These are phyloP conservation scores for Cassiopea andromeda DNA, from an alignment of 30 jellyfish, hydroid and myxozoan genomes.

Conservation along the genomic window DNA sequence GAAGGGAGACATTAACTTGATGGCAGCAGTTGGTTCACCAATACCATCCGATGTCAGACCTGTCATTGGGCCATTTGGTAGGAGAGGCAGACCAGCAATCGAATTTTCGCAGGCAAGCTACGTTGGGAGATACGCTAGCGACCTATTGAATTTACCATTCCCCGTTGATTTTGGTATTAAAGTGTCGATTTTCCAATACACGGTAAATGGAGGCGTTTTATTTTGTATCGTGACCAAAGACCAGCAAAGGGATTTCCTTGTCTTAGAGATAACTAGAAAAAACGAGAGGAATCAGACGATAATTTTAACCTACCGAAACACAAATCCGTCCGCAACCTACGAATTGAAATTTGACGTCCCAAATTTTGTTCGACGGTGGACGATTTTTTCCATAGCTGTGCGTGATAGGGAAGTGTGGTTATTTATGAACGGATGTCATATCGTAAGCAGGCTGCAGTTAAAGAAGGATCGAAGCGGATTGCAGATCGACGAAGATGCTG, in stretches of 20 bases:
- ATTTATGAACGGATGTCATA: constrained; percentile 80
- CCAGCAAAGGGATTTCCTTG: constrained; percentile 61
- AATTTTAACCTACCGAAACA: constrained; percentile 53
- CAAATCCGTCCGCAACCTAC: constrained; percentile 42
- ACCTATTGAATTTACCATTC: constrained; percentile 73
- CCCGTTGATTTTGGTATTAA: constrained; percentile 79
- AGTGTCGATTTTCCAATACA: constrained; percentile 54
- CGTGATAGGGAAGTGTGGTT: constrained; percentile 57
- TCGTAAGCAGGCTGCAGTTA: constrained; percentile 46
- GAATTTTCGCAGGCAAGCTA: constrained; percentile 81
- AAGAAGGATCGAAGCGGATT: constrained; percentile 31
- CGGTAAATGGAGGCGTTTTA: constrained; percentile 75
- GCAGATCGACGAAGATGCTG: constrained; percentile 59
- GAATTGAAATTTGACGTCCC: constrained; percentile 70
- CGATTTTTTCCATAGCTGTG: constrained; percentile 75
- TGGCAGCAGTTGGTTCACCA: constrained; percentile 96
- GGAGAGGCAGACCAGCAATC: constrained; percentile 83
- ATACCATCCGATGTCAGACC: constrained; percentile 81
- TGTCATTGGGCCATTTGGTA: constrained; percentile 89
- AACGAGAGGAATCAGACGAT: constrained; percentile 55
- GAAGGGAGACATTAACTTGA: constrained; percentile 69
- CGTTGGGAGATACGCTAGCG: constrained; percentile 93
- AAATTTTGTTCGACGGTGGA: constrained; percentile 73
- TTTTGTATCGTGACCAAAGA: constrained; percentile 74
- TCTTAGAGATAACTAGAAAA: constrained; percentile 38